Conservation (phyloP, 1,140 invertebrate species). For the Limonius californicus region DNA sequence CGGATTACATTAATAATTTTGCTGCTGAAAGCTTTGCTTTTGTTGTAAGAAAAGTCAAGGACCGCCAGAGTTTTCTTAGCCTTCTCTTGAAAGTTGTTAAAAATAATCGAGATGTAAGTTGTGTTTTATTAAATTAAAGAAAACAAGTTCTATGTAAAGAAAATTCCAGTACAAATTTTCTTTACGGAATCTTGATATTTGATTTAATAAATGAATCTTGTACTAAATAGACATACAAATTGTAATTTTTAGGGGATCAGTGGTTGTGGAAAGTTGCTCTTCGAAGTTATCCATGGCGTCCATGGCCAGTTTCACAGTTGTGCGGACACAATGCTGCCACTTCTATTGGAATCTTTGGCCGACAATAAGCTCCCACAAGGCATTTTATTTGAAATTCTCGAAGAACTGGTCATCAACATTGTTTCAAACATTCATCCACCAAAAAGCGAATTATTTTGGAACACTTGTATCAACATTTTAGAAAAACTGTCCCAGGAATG, state of each 20-base stretch:
- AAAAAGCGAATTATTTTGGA: conserved; percentile 61
- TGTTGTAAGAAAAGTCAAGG: conserved; percentile 81
- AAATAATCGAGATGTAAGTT: conserved; percentile 62
- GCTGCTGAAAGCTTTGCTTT: conserved; percentile 93
- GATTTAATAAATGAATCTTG: too few relatives aligned
- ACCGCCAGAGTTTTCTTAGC: conserved; percentile 71
- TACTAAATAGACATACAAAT: too few relatives aligned
- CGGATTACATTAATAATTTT: conserved; percentile 83
- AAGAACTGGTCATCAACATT: conserved; percentile 58
- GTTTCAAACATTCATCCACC: conserved; percentile 55
- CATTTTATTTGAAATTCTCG: conserved; percentile 60
- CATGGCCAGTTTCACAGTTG: conserved; percentile 78
- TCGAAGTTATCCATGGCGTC: conserved; percentile 80
- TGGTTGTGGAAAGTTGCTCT: conserved; percentile 79
- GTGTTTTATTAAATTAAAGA: neutral
- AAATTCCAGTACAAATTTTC: neutral
- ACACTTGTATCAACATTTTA: conserved; percentile 41
- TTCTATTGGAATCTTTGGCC: conserved; percentile 59
- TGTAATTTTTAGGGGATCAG: conserved; percentile 52
- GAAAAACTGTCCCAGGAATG: conserved; percentile 33
- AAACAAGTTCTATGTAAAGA: neutral
- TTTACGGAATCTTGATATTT: too few relatives aligned
- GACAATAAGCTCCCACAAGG: conserved; percentile 52
- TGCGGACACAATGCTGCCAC: conserved; percentile 59
- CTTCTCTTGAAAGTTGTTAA: conserved; percentile 66